Conservation (phyloP, 2,797 vertebrate genomes). For the Spheniscus humboldti region DNA sequence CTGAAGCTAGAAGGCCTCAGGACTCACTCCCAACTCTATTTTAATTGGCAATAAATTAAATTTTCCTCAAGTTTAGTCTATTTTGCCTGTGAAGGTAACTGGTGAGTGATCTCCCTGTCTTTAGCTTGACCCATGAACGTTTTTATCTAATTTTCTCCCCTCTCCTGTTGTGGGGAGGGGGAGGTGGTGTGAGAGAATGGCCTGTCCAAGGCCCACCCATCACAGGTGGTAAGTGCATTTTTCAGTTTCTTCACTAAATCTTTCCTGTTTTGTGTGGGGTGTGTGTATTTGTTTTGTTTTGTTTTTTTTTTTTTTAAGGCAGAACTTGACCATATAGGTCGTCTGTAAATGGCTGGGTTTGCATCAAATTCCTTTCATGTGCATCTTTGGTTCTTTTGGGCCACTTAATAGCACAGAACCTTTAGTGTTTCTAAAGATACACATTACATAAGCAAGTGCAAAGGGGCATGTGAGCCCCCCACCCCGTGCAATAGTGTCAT, state of each 20-base stretch:
- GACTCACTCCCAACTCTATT: not conserved
- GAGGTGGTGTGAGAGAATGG: not conserved
- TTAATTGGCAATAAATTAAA: not conserved
- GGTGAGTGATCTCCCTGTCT: not conserved
- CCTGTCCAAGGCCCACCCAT: too few species aligned
- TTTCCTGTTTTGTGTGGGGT: not conserved
- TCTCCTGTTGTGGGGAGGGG: not conserved
- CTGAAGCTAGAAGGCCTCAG: not conserved
- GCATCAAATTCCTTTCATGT: not conserved
- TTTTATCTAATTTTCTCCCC: not conserved
- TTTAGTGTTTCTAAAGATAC: rapidly evolving
- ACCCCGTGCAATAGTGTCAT: not conserved
- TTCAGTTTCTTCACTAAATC: not conserved
- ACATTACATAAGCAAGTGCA: not conserved
- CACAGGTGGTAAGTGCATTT: not conserved
- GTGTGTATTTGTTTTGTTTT: too few species aligned
- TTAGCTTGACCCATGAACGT: not conserved
- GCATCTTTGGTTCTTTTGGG: not conserved
- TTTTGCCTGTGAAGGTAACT: not conserved
- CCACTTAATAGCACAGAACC: not conserved
- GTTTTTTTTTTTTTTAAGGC: not conserved
- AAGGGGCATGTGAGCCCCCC: not conserved
- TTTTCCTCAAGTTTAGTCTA: not conserved
- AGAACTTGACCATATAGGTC: rapidly evolving
- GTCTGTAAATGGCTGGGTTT: not conserved